Conservation (phyloP, 2,113 vertebrate genomes). For the Thamnophis sirtalis region DNA sequence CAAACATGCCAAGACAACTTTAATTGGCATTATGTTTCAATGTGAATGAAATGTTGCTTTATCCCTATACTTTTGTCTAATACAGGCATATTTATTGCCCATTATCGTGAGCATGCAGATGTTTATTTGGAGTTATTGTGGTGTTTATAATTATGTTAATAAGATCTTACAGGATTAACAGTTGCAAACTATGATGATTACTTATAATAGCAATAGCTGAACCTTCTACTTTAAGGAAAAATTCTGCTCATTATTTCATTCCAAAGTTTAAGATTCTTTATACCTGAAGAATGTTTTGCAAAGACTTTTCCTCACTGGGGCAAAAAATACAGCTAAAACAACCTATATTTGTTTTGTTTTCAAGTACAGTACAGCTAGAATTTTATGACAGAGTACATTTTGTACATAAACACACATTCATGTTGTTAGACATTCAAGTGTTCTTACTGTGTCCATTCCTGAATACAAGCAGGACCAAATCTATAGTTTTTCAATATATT, state of each 20-base stretch:
- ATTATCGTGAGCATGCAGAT: neutral
- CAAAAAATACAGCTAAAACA: slow-evolving; percentile 48
- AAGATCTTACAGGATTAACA: slow-evolving; percentile 4
- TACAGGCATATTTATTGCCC: slow-evolving; percentile 35
- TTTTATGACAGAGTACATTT: slow-evolving; percentile 17
- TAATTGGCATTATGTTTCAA: slow-evolving; percentile 43
- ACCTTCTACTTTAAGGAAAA: slow-evolving; percentile 48
- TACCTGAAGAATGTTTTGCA: slow-evolving; percentile 45
- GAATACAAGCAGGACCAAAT: neutral
- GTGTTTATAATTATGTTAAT: slow-evolving; percentile 18
- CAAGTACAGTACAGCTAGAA: neutral
- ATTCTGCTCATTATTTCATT: slow-evolving; percentile 45
- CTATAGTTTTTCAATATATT: slow-evolving; percentile 4
- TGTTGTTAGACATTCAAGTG: slow-evolving; percentile 4
- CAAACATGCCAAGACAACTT: slow-evolving; percentile 43
- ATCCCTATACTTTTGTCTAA: slow-evolving; percentile 39
- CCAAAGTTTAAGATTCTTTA: slow-evolving; percentile 37
- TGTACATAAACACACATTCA: slow-evolving; percentile 9
- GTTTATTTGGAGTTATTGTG: neutral
- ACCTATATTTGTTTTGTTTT: neutral
- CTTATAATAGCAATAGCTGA: slow-evolving; percentile 33
- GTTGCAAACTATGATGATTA: slow-evolving; percentile 28
- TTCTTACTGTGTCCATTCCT: neutral
- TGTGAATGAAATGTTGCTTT: slow-evolving; percentile 49
- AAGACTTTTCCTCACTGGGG: slow-evolving; percentile 43